Conservation (phyloP, 37 sponge, comb jelly and placozoan species). For the Petrosia ficiformis region DNA sequence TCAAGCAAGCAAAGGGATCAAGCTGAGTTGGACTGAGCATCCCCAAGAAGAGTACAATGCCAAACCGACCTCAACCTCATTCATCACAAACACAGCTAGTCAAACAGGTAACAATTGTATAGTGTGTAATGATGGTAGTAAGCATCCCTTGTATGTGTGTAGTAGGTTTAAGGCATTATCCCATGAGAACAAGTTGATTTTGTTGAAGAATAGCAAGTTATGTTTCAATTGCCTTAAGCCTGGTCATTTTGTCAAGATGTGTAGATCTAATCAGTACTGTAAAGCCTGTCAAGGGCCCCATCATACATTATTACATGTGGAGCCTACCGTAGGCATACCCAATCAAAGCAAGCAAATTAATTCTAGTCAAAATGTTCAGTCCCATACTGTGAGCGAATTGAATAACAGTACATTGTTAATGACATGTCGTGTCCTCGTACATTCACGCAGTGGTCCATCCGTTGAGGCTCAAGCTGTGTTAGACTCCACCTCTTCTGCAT, state of each 20-base stretch:
- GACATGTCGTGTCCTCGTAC: constrained; percentile 23
- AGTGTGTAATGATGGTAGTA: not conserved
- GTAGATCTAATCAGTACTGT: not conserved
- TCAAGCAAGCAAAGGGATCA: not conserved
- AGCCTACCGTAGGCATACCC: not conserved
- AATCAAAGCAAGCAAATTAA: not conserved
- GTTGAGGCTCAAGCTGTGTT: constrained; percentile 28
- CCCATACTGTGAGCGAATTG: constrained; percentile 15
- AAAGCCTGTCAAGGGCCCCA: not conserved
- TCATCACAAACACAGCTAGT: too few species aligned
- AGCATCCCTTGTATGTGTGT: not conserved
- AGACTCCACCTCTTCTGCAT: constrained; percentile 21
- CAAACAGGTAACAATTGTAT: too few species aligned
- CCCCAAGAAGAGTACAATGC: not conserved
- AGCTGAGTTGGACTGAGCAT: not conserved
- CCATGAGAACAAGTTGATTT: not conserved
- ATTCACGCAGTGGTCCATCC: constrained; percentile 14
- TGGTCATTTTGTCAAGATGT: constrained; percentile 1
- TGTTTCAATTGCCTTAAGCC: not conserved
- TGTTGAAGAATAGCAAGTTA: not conserved
- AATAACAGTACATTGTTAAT: constrained; percentile 19
- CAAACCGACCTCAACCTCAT: not conserved
- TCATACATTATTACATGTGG: constrained; percentile 8
- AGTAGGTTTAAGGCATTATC: not conserved
- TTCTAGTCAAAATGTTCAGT: not conserved